Conservation (phyloP, 2,797 vertebrate genomes). For the Adrianichthys oophorus region DNA sequence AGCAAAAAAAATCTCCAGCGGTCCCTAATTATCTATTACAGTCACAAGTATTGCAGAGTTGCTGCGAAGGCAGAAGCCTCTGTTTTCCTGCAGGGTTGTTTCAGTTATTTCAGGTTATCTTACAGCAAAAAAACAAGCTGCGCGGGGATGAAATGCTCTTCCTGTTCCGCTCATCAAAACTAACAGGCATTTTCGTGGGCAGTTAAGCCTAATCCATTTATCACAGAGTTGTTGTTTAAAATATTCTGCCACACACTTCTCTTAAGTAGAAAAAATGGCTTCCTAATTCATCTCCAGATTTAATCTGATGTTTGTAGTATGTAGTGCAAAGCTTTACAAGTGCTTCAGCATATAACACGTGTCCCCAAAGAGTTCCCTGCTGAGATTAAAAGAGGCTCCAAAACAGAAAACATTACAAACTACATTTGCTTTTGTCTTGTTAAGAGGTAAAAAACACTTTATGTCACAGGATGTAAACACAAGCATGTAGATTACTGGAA, state of each 20-base stretch:
- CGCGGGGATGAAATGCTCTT: slow-evolving; percentile 12
- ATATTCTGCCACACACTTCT: slow-evolving; percentile 5
- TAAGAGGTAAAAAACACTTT: neutral
- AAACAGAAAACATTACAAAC: neutral
- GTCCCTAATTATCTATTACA: slow-evolving; percentile 42
- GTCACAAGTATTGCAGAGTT: slow-evolving; percentile 27
- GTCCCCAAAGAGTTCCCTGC: neutral
- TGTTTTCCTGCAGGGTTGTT: slow-evolving; percentile 1
- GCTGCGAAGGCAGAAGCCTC: slow-evolving; percentile 16
- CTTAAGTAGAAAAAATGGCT: neutral
- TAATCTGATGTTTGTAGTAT: neutral
- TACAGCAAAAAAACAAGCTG: slow-evolving; percentile 8
- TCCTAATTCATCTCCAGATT: neutral
- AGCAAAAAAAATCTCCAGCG: slow-evolving; percentile 12
- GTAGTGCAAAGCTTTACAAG: slow-evolving; percentile 3
- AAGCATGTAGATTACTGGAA: neutral
- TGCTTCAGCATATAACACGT: neutral
- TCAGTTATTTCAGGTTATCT: too few species aligned
- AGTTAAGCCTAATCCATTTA: slow-evolving; percentile 26
- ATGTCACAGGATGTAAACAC: neutral
- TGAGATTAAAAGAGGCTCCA: slow-evolving; percentile 3
- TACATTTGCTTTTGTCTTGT: neutral
- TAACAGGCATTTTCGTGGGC: slow-evolving; percentile 24
- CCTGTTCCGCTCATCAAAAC: slow-evolving; percentile 18
- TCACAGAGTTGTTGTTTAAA: slow-evolving; percentile 24